phyloP scores from a whole-genome alignment of 2,797 vertebrate species.

The Heterohyrax brucei region DNA sequence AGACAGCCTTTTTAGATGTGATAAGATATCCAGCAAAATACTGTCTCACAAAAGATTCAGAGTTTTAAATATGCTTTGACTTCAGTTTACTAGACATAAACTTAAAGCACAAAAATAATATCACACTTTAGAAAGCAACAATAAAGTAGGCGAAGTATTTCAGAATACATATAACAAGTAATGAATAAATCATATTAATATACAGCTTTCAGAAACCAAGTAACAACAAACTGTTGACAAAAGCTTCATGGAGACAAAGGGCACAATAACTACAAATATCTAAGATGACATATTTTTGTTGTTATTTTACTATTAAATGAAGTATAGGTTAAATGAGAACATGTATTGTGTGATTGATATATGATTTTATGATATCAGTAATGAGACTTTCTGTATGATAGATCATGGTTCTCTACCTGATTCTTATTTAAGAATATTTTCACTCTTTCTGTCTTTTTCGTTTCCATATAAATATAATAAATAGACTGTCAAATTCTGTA shows the following conservation, averaged over 20 bases:
- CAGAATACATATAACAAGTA: not conserved
- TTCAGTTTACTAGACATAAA: not conserved
- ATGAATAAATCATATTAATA: not conserved
- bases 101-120: not conserved
- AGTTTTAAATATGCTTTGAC: not conserved
- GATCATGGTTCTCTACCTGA: not conserved
- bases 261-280: not conserved
- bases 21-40: not conserved
- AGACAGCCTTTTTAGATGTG: not conserved
- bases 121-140: not conserved
- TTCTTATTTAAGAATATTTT: not conserved
- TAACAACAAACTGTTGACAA: not conserved
- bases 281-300: not conserved
- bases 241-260: not conserved
- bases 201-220: not conserved
- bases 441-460: not conserved
- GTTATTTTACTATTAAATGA: not conserved
- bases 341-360: not conserved
- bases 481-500: not conserved
- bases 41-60: not conserved
- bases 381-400: not conserved
- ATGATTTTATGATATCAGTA: not conserved
- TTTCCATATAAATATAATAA: constrained; percentile 1
- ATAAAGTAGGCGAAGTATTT: not conserved
- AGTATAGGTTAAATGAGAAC: not conserved